These are phyloP conservation scores for Enteromius viviparus DNA, from an alignment of 2,797 vertebrate species.

Conservation along the genomic window DNA sequence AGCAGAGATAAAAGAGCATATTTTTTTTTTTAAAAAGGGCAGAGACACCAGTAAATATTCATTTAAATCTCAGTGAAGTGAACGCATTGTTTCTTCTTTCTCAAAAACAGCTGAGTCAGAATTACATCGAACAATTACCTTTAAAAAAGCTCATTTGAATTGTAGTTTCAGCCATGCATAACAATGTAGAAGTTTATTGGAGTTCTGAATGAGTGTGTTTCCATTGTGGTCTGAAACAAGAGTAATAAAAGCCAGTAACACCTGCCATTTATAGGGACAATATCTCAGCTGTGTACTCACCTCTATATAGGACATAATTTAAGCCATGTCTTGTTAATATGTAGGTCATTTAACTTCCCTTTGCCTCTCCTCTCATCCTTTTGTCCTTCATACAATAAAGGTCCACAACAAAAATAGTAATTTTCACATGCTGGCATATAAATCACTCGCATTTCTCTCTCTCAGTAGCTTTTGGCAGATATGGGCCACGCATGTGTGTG, in stretches of 20 bases:
- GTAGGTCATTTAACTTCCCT: conserved; percentile 54
- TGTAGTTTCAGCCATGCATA: not conserved
- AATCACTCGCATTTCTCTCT: conserved; percentile 57
- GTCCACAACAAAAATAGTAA: conserved; percentile 60
- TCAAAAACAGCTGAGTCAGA: not conserved
- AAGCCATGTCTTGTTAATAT: conserved; percentile 55
- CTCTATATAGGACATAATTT: conserved; percentile 61
- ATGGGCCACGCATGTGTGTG: conserved; percentile 38
- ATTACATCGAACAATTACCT: not conserved
- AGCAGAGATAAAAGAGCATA: conserved; percentile 4
- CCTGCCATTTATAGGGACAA: not conserved
- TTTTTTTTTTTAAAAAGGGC: not conserved
- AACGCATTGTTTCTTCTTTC: not conserved
- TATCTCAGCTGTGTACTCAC: conserved; percentile 28
- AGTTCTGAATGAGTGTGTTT: conserved; percentile 2
- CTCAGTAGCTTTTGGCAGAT: conserved; percentile 55
- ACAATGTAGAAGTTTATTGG: not conserved
- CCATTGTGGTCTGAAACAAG: not conserved
- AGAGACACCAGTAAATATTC: not conserved
- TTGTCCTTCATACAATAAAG: conserved; percentile 60
- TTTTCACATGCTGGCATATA: conserved; percentile 55
- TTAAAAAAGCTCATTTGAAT: not conserved
- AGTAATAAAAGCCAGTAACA: conserved; percentile 23
- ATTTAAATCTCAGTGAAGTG: not conserved
- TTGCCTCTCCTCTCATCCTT: conserved; percentile 52